These are phyloP conservation scores for Achatina immaculata DNA, from an alignment of 1,140 invertebrate species.

Conservation along the genomic window DNA sequence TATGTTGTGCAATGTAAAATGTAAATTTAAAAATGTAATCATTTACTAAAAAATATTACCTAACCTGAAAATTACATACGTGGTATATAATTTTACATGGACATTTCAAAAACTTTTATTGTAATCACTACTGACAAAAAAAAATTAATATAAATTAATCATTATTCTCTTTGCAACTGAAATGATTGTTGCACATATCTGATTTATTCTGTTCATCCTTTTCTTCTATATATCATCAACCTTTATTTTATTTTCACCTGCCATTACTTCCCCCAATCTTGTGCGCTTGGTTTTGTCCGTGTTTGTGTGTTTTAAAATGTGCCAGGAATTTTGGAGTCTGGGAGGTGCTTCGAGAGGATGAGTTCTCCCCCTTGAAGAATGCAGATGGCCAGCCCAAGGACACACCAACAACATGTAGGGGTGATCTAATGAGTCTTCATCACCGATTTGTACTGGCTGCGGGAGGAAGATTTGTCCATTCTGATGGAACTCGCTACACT, in stretches of 20 bases:
- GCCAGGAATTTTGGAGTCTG: conserved; percentile 88
- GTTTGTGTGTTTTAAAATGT: conserved; percentile 60
- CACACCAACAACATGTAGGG: conserved; percentile 87
- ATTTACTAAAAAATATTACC: too few relatives aligned
- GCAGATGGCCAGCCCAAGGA: conserved; percentile 88
- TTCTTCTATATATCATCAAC: not conserved
- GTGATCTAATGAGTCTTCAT: conserved; percentile 86
- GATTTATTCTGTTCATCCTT: not conserved
- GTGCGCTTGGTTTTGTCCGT: conserved; percentile 52
- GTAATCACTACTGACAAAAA: too few relatives aligned
- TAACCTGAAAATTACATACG: too few relatives aligned
- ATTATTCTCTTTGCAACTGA: not conserved
- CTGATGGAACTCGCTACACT: conserved; percentile 71
- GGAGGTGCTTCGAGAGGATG: conserved; percentile 91
- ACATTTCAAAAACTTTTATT: too few relatives aligned
- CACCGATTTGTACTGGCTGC: conserved; percentile 85
- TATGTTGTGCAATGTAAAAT: too few relatives aligned
- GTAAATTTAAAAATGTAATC: too few relatives aligned
- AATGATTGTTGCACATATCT: not conserved
- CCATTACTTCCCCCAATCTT: not conserved
- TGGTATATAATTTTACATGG: too few relatives aligned
- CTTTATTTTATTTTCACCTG: not conserved
- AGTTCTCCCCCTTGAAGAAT: conserved; percentile 98
- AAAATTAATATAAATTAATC: not conserved
- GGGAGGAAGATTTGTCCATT: conserved; percentile 79